phyloP scores from a whole-genome alignment of 2,888 invertebrate genomes.

The Dusona sp. region DNA sequence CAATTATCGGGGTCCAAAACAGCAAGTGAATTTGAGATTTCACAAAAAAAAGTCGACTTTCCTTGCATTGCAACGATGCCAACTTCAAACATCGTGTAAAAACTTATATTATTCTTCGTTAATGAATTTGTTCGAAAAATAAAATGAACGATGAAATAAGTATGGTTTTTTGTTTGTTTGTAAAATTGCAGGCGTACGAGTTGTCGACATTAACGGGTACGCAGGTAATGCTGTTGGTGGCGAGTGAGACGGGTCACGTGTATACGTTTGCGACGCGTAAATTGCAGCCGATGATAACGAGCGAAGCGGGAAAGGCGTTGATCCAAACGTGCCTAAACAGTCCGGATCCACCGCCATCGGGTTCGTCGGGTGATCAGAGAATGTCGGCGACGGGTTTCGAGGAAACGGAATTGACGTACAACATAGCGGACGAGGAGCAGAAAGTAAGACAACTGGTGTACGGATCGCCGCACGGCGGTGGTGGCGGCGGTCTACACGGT shows the following conservation, averaged over 20 bases:
- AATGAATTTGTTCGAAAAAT: background rate
- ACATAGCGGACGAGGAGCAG: conserved; percentile 97
- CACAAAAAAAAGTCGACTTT: too few species aligned
- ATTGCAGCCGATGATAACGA: conserved; percentile 99
- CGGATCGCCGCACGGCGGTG: conserved; percentile 87
- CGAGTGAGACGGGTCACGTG: conserved; percentile 99
- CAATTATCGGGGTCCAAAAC: too few species aligned
- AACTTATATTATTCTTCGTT: too few species aligned
- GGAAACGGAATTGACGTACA: conserved; percentile 99
- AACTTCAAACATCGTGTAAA: too few species aligned
- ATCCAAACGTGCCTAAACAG: conserved; percentile 99
- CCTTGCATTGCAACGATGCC: too few species aligned
- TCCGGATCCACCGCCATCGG: conserved; percentile 93
- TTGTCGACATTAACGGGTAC: conserved; percentile 99
- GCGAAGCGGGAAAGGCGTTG: conserved; percentile 97
- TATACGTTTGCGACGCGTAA: conserved; percentile 99
- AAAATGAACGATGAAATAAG: conserved; percentile 14
- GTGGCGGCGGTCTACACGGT: conserved; percentile 85
- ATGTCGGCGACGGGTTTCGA: conserved; percentile 99
- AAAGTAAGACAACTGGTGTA: conserved; percentile 99
- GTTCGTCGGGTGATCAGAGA: conserved; percentile 93
- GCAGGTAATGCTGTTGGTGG: conserved; percentile 99
- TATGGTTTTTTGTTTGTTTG: background rate
- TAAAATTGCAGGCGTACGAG: conserved; percentile 95
- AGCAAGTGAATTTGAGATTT: too few species aligned